These are phyloP conservation scores for Labeo calbasu DNA, from an alignment of 2,797 vertebrate genomes.

Conservation along the genomic window DNA sequence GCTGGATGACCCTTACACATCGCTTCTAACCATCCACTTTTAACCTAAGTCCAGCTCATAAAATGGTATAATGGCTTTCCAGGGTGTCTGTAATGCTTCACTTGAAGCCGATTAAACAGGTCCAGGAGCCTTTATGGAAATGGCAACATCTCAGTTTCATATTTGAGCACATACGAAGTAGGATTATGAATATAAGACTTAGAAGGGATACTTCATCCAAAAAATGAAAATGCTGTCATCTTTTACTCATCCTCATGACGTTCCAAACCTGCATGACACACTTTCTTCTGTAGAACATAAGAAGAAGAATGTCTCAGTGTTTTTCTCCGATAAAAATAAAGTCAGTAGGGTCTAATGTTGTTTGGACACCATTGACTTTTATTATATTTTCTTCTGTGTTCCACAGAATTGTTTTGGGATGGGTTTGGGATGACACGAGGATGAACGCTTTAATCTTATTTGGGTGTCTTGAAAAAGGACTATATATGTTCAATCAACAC, in stretches of 20 bases:
- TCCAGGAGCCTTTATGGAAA: not conserved
- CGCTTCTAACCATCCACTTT: slow-evolving; percentile 19
- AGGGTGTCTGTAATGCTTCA: slow-evolving; percentile 18
- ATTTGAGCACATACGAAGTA: not conserved
- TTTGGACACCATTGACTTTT: not conserved
- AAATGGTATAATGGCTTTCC: slow-evolving; percentile 35
- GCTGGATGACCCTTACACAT: slow-evolving; percentile 29
- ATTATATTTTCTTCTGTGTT: not conserved
- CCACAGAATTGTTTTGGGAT: too few relatives aligned
- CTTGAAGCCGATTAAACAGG: slow-evolving; percentile 15
- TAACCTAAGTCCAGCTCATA: slow-evolving; percentile 21
- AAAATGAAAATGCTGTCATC: not conserved
- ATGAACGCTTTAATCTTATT: not conserved
- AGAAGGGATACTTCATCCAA: not conserved
- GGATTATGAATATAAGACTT: slow-evolving; percentile 1
- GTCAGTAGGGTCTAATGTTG: not conserved
- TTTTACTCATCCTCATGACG: not conserved
- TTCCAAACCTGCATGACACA: not conserved
- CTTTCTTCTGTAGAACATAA: not conserved
- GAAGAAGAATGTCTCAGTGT: not conserved
- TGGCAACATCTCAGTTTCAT: not conserved
- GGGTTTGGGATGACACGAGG: too few relatives aligned
- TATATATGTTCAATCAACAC: not conserved
- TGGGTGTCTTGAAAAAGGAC: not conserved
- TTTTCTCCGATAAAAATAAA: not conserved